Evolutionary conservation across 2,888 invertebrate species (phyloP), one percentile per base, ranked within the genome.

Genomic region (Flexamia atlantica): DNA sequence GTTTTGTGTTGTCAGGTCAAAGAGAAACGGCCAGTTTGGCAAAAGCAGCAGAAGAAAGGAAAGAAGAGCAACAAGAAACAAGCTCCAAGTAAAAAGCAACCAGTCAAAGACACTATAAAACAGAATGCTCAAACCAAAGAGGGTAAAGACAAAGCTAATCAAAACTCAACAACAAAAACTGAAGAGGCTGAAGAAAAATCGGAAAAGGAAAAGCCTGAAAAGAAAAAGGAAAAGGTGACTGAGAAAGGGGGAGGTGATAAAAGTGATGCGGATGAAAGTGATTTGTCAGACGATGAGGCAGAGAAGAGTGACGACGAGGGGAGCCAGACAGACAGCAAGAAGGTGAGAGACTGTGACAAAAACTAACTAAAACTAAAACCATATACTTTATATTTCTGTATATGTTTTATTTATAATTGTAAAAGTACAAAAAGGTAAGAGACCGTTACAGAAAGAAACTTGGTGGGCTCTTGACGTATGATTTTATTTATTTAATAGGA

Each of bases 11-110:
- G 17, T n/a, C 42, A 72, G 81, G 82, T 42, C 12, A 80, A 89
- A 85, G 90, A 90, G 81, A 90, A 90, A 42, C 93, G 95, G 89
- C 95, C 97, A 12, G 95, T 94, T 23, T 97, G 97, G 97, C 93
- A 96, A 88, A 97, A 95, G 88, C 94, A 94, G 89, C 90, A 90
- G 84, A 93, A 93, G 89, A 92, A 94, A 90, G 90, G 93, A 89
- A 94, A 94, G 88, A 92, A 93, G 40, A 93, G 93, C 84, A 94
- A 93, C 84, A 93, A 94, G 85, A 91, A 90, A 85, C 89, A 89
- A 25, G 86, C 80, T 82, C 68, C 81, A 40, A 86, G 85, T 70
- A 87, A 87, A 84, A 87, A 85, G 76, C 87, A 87, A 81, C 86
- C 86, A 60, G 84, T 84, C 74, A 85, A 86, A 84, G 85, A 84